A percentile compares a stretch with the other conserved stretches of the same genome.
Conservation (phyloP, 2,113 vertebrate genomes). For the Illadopsis cleaveri region DNA sequence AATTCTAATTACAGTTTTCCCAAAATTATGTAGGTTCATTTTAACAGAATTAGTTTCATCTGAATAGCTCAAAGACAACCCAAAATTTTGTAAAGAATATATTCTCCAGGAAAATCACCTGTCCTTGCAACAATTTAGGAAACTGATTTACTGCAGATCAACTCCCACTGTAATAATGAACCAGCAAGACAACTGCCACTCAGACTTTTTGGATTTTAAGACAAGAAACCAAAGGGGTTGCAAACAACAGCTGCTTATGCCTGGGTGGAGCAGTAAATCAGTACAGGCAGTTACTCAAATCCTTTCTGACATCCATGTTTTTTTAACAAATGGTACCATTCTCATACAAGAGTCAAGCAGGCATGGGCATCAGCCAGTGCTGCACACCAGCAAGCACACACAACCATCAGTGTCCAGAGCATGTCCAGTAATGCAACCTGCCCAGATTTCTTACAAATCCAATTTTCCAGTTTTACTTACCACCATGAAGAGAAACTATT, state of each 20-base stretch:
- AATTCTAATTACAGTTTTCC: not conserved
- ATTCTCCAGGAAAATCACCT: not conserved
- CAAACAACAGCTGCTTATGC: not conserved
- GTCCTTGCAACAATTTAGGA: not conserved
- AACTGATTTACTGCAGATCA: not conserved
- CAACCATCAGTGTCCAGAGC: not conserved
- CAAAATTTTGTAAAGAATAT: not conserved
- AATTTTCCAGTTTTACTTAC: conserved; percentile 67
- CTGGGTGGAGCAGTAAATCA: not conserved
- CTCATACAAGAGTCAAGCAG: not conserved
- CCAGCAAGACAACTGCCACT: not conserved
- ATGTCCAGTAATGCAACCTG: not conserved
- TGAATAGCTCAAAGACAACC: not conserved
- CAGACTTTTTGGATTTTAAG: not conserved
- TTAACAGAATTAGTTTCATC: not conserved
- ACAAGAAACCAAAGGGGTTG: not conserved
- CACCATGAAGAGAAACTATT: conserved; percentile 92
- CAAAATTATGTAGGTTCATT: not conserved
- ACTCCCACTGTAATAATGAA: not conserved
- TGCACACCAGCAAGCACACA: not conserved
- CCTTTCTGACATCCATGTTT: not conserved
- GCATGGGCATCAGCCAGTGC: not conserved
- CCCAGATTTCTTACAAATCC: not conserved
- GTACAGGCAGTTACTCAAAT: not conserved
- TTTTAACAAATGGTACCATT: not conserved